A percentile compares a stretch with the other conserved stretches of the same genome.
phyloP scores from a whole-genome alignment of 2,888 invertebrate species.

The Scelioninae gen. 1 region DNA sequence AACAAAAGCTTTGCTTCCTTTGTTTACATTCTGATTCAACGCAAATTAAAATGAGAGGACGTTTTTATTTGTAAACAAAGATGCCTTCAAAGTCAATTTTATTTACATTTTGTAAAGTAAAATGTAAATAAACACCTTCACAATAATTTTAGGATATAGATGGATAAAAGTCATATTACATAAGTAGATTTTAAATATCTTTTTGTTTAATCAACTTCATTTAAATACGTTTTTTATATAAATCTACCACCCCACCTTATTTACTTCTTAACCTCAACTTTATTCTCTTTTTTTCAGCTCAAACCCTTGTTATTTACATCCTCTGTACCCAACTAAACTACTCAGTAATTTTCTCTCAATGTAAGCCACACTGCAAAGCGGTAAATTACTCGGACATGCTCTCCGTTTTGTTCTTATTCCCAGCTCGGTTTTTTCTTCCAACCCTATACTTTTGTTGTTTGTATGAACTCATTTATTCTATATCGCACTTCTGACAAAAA shows the following conservation, averaged over 20 bases:
- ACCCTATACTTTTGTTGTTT: conserved; percentile 6
- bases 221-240: neutral
- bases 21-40: neutral
- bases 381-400: conserved; percentile 24
- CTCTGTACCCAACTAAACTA: conserved; percentile 5
- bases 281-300: neutral
- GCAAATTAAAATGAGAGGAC: too few species aligned
- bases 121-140: too few species aligned
- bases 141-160: too few species aligned
- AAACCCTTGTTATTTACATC: conserved; percentile 5
- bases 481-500: neutral
- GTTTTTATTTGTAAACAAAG: too few species aligned
- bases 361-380: neutral
- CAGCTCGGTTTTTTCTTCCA: neutral
- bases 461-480: conserved; percentile 13
- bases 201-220: too few species aligned
- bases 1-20: neutral
- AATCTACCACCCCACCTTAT: neutral
- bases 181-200: too few species aligned
- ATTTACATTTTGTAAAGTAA: too few species aligned
- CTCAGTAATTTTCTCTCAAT: conserved; percentile 2
- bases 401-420: conserved; percentile 21
- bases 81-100: too few species aligned
- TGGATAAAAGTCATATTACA: too few species aligned
- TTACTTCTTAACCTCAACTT: neutral